A percentile compares a stretch with the other conserved stretches of the same genome.
These are phyloP conservation scores for Melanaphis sacchari DNA, from an alignment of 1,140 invertebrate genomes.

Conservation along the genomic window DNA sequence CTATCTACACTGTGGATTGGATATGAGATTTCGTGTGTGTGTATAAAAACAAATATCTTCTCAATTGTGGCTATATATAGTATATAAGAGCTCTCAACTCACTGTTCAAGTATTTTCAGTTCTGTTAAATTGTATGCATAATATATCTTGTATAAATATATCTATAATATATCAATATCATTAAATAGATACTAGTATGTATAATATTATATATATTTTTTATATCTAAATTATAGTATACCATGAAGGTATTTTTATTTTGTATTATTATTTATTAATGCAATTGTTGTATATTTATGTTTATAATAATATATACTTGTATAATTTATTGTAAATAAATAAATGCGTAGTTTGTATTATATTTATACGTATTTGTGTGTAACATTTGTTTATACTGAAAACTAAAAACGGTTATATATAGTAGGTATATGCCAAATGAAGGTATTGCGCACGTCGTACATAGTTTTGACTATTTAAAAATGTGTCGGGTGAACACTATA, in stretches of 20 bases:
- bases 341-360: neutral
- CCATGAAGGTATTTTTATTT: neutral
- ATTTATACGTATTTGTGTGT: neutral
- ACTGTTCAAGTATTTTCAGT: neutral
- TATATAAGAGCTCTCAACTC: neutral
- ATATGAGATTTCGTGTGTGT: neutral
- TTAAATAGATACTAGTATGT: neutral
- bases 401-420: neutral
- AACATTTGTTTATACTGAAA: neutral
- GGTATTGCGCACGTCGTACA: slow-evolving; percentile 3
- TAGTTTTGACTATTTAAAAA: slow-evolving; percentile 37
- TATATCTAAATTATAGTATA: neutral
- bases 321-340: neutral
- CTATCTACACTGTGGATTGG: neutral
- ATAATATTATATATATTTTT: neutral
- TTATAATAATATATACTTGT: neutral
- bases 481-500: slow-evolving; percentile 32
- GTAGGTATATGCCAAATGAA: neutral
- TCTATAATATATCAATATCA: neutral
- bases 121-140: neutral
- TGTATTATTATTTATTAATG: slow-evolving; percentile 40
- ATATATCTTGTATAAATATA: neutral
- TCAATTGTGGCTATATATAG: neutral
- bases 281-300: neutral
- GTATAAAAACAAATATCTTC: neutral